Percentiles rank a stretch among this genome's conserved stretches.
These are phyloP conservation scores for Stenodema calcarata DNA, from an alignment of 2,888 invertebrate species.

Conservation along the genomic window DNA sequence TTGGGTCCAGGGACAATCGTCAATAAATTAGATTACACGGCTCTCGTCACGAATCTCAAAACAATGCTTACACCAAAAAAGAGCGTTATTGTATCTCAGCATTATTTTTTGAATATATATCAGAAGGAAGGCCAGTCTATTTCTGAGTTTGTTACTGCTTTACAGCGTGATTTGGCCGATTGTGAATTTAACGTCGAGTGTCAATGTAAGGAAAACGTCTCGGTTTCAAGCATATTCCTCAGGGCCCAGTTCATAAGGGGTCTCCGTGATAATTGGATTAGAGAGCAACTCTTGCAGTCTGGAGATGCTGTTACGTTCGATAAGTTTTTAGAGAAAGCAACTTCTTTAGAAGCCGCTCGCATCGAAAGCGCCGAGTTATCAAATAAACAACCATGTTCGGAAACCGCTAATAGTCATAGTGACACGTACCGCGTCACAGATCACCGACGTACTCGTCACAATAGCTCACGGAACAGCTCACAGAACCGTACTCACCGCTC, in stretches of 20 bases:
- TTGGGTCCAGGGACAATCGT: conserved; percentile 30
- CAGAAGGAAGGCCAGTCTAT: conserved; percentile 38
- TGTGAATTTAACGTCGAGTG: conserved; percentile 7
- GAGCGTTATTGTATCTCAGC: conserved; percentile 45
- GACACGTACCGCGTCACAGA: not conserved
- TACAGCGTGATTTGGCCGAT: not conserved
- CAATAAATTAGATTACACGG: conserved; percentile 15
- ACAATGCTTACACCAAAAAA: conserved; percentile 40
- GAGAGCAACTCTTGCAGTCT: conserved; percentile 40
- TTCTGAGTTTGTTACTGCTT: conserved; percentile 31
- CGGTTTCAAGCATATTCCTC: conserved; percentile 22
- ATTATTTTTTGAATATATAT: conserved; percentile 31
- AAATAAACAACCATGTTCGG: no score
- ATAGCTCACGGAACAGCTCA: not conserved
- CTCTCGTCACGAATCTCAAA: conserved; percentile 12
- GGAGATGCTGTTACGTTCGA: not conserved
- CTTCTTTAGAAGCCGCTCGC: no score
- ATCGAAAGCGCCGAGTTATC: no score
- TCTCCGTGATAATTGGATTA: conserved; percentile 29
- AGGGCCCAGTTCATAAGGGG: conserved; percentile 15
- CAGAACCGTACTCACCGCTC: not conserved
- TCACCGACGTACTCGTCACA: not conserved
- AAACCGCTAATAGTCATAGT: not conserved
- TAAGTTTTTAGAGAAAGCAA: no score
- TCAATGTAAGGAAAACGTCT: conserved; percentile 12